Percentiles rank a stretch among this genome's conserved stretches.
Conservation (phyloP, 2,113 vertebrate genomes). For the Cyanoderma ruficeps region DNA sequence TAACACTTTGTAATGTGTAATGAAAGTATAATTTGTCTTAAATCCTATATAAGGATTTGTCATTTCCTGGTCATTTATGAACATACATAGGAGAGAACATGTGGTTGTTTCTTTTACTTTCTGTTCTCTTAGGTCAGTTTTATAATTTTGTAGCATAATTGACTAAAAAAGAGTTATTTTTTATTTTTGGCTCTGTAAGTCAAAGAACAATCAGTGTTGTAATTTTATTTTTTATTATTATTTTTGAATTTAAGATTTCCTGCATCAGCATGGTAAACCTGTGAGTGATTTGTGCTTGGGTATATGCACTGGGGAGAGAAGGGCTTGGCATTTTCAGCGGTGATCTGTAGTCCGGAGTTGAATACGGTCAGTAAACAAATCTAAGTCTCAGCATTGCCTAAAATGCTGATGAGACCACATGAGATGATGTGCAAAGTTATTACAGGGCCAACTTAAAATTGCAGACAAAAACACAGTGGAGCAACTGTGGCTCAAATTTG, state of each 20-base stretch:
- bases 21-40: background rate
- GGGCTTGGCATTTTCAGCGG: background rate
- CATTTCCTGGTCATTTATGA: background rate
- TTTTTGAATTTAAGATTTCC: background rate
- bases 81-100: accelerated
- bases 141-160: background rate
- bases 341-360: background rate
- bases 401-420: background rate
- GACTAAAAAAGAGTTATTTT: background rate
- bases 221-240: background rate
- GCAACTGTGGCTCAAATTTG: background rate
- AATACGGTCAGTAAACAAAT: background rate
- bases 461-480: background rate
- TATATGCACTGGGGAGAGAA: background rate
- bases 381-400: background rate
- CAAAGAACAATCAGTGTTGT: background rate
- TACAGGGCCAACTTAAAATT: background rate
- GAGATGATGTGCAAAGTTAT: background rate
- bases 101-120: background rate
- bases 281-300: background rate
- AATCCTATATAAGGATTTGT: background rate
- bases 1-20: background rate
- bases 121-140: background rate
- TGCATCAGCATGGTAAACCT: background rate
- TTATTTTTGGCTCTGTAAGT: background rate